Conservation (phyloP, 2,888 invertebrate species). For the Drosophila robusta region DNA sequence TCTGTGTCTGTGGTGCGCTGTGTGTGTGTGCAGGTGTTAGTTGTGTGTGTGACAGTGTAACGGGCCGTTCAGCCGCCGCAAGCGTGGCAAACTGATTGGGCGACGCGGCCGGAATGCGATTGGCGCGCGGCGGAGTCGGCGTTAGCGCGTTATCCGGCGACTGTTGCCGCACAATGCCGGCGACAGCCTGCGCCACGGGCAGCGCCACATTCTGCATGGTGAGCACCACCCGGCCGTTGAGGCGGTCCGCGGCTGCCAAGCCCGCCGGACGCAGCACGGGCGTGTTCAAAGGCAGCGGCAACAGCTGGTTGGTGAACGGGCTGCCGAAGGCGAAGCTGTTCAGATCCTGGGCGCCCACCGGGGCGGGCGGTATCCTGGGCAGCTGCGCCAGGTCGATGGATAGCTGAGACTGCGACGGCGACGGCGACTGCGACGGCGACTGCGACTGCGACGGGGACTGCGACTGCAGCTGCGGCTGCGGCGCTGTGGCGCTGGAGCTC, state of each 20-base stretch:
- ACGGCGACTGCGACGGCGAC: not conserved
- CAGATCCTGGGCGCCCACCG: not conserved
- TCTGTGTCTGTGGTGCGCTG: conserved; percentile 4
- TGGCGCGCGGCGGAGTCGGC: not conserved
- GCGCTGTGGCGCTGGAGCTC: not conserved
- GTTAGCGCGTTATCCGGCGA: not conserved
- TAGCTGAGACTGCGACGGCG: too few relatives aligned
- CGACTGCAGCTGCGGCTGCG: not conserved
- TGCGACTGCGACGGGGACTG: not conserved
- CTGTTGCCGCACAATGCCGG: not conserved
- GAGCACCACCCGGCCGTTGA: not conserved
- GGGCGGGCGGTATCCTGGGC: not conserved
- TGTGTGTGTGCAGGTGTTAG: conserved; percentile 11
- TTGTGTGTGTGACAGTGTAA: conserved; percentile 3
- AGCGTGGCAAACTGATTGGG: not conserved
- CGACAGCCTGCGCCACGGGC: conserved; percentile 8
- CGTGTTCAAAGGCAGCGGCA: not conserved
- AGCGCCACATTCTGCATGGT: not conserved
- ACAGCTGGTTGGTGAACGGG: not conserved
- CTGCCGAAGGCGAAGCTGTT: not conserved
- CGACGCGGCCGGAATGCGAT: conserved; percentile 11
- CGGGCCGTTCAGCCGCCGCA: not conserved
- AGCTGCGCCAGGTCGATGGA: too few relatives aligned
- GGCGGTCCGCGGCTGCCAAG: not conserved
- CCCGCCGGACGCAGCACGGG: not conserved